Evolutionary conservation across 2,888 invertebrate genomes (phyloP), one percentile per base, ranked within the genome.

Genomic region (Zootermopsis nevadensis): DNA sequence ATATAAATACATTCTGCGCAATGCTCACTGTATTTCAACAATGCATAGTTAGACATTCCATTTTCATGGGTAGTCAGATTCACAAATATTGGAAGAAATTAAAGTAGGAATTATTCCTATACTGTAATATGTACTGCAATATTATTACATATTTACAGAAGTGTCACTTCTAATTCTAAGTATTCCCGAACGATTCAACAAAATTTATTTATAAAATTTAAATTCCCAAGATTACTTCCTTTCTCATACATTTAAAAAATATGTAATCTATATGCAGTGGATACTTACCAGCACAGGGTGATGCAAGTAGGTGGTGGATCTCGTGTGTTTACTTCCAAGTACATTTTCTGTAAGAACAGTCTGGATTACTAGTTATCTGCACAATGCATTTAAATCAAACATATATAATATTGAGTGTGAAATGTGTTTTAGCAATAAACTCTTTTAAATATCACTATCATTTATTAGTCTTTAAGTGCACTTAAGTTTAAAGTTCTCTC

Each of bases 391-490:
- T 69, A 69, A 33, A 33, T 24, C 33, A 69, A 12, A 69, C 15
- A 69, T 69, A 33, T 69, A 2, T 30, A 69, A 1, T 66, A n/a
- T 15, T 69, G 69, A 19, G 69, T 69, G 69, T 69, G 69, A 31
- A 69, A 67, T 67, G 66, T n/a, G 67, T 69, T 69, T 69, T 33
- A 33, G 69, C 69, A 69, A 69, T 69, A 69, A 69, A 69, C 7
- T 66, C 27, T 30, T 10, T 66, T 66, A 66, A n/a, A 66, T 66
- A 66, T 22, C 48, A 38, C 38, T 48, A 1, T 19, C 48, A 48
- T 15, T 19, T 48, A 19, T 48, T 48, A 38, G 4, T 10, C 19
- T 48, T 19, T 15, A 48, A 15, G 2, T 48, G 48, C 19, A 48
- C 3, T 48, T 48, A 15, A 4, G n/a, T n/a, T 42, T 12, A 42